phyloP scores from a whole-genome alignment of 1,140 invertebrate genomes.

The Papilio helenus region DNA sequence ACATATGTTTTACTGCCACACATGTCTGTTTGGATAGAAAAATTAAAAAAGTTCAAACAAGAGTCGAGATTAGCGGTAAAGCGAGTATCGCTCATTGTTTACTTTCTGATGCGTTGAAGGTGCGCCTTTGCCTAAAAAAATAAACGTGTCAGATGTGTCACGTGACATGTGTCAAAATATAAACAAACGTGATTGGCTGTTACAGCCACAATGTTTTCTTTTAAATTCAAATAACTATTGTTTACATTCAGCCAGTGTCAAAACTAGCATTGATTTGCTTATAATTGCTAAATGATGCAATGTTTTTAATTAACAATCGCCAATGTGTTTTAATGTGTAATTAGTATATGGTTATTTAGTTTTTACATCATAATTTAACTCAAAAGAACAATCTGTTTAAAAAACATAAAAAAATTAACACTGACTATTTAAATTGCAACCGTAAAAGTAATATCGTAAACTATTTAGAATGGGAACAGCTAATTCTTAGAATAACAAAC shows the following conservation, averaged over 20 bases:
- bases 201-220: background rate
- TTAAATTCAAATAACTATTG: background rate
- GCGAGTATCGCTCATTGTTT: constrained; percentile 42
- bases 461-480: background rate
- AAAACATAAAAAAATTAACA: background rate
- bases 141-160: constrained; percentile 17
- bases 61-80: constrained; percentile 53
- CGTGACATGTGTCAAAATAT: constrained; percentile 21
- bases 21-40: constrained; percentile 41
- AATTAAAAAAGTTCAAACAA: constrained; percentile 52
- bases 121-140: constrained; percentile 28
- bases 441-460: constrained; percentile 1
- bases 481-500: constrained; percentile 7
- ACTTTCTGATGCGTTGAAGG: constrained; percentile 40
- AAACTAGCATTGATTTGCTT: background rate
- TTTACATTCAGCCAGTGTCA: constrained; percentile 20
- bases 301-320: background rate
- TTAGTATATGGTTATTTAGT: background rate
- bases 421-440: background rate
- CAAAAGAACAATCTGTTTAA: background rate
- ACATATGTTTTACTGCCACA: constrained; percentile 35
- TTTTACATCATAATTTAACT: background rate
- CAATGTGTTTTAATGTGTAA: background rate
- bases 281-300: background rate
- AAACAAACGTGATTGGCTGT: background rate